Evolutionary conservation across 2,888 invertebrate species (phyloP).

Genomic region (Chironomus tentans): DNA sequence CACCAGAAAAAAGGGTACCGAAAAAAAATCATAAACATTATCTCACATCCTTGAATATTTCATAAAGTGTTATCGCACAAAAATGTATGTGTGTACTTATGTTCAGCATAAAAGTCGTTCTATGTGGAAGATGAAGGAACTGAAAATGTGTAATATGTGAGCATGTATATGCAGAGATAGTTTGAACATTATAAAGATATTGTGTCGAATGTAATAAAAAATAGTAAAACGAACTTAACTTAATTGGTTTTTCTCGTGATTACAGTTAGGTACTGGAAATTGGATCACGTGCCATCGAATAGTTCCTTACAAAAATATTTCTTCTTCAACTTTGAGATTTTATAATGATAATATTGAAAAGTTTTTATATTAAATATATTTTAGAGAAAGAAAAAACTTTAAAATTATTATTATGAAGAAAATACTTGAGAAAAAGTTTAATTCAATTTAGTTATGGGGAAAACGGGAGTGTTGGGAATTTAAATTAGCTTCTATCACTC

Average conservation of each 20-base stretch:
- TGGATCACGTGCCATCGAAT: conserved; percentile 1
- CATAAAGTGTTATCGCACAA: not conserved
- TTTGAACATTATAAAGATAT: not conserved
- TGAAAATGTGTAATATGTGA: no score
- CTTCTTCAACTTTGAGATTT: not conserved
- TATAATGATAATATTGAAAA: not conserved
- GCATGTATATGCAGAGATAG: no score
- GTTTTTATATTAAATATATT: no score
- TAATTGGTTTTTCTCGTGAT: not conserved
- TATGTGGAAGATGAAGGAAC: no score
- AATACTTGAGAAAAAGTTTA: no score
- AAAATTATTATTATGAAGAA: no score
- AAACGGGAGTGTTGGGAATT: no score
- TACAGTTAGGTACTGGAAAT: not conserved
- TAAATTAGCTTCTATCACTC: no score
- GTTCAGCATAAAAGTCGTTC: not conserved
- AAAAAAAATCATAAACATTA: not conserved
- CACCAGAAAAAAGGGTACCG: not conserved
- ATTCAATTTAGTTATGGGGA: no score
- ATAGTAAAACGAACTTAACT: not conserved
- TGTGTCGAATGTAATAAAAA: not conserved
- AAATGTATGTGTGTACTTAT: not conserved
- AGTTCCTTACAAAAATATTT: not conserved
- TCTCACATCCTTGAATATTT: conserved; percentile 3
- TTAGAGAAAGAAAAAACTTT: no score